Conservation (phyloP, 2,888 invertebrate species). For the Muschampia plurimacula region DNA sequence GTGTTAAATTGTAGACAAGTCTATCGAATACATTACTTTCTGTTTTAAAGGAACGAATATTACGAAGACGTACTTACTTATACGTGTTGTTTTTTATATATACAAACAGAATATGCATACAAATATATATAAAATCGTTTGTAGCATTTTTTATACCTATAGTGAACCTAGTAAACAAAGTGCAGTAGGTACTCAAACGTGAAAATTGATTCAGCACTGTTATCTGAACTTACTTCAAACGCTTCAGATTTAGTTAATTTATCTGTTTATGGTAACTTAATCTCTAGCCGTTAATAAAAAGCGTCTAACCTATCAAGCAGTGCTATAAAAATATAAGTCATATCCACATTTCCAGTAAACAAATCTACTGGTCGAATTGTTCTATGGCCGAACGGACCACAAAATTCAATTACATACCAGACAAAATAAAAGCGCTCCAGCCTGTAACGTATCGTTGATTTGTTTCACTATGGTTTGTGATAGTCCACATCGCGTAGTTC, state of each 20-base stretch:
- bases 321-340: slow-evolving; percentile 22
- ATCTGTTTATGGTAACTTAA: too few relatives aligned
- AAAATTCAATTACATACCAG: slow-evolving; percentile 81
- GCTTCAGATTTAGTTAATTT: too few relatives aligned
- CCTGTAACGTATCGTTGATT: slow-evolving; percentile 73
- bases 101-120: too few relatives aligned
- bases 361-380: slow-evolving; percentile 42
- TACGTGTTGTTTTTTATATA: too few relatives aligned
- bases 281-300: too few relatives aligned
- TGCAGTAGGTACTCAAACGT: too few relatives aligned
- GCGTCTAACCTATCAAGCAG: not conserved
- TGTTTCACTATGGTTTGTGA: slow-evolving; percentile 72
- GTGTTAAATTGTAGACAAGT: slow-evolving; percentile 46
- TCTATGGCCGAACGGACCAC: slow-evolving; percentile 72
- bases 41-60: slow-evolving; percentile 1
- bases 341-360: slow-evolving; percentile 29
- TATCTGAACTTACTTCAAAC: too few relatives aligned
- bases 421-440: slow-evolving; percentile 78
- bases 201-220: too few relatives aligned
- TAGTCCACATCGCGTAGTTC: slow-evolving; percentile 44
- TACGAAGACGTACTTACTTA: not conserved
- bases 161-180: too few relatives aligned
- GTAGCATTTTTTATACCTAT: too few relatives aligned
- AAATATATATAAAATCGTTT: too few relatives aligned
- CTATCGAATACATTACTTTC: slow-evolving; percentile 23